Conservation (phyloP, 2,888 invertebrate genomes). For the Ctenicera cuprea region DNA sequence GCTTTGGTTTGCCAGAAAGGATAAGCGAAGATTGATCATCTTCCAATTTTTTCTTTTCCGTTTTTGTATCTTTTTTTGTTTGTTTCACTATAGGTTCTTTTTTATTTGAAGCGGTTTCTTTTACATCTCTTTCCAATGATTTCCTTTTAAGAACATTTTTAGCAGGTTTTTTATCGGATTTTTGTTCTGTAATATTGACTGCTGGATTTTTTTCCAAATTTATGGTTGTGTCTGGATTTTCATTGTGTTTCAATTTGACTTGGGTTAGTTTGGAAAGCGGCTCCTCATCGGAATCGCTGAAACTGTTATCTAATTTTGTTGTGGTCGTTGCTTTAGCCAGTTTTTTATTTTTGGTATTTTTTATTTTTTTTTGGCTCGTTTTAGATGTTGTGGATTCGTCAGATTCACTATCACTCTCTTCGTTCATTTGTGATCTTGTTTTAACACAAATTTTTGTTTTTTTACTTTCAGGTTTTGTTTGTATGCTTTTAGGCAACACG, state of each 20-base stretch:
- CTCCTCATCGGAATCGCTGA: conserved; percentile 81
- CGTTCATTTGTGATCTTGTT: conserved; percentile 11
- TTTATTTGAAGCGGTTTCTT: background rate
- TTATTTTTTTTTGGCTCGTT: conserved; percentile 58
- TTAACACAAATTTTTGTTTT: background rate
- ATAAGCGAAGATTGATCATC: conserved; percentile 6
- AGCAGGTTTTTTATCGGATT: background rate
- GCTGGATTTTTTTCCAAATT: conserved; percentile 31
- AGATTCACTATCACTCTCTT: conserved; percentile 38
- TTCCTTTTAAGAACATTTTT: conserved; percentile 12
- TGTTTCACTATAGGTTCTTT: background rate
- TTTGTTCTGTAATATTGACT: conserved; percentile 6
- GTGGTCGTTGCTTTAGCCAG: conserved; percentile 24
- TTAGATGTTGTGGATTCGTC: conserved; percentile 54
- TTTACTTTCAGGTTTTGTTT: background rate
- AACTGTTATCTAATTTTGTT: conserved; percentile 71
- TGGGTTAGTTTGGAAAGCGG: conserved; percentile 76
- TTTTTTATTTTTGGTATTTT: conserved; percentile 57
- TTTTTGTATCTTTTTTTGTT: background rate
- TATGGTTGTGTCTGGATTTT: background rate
- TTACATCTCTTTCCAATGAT: background rate
- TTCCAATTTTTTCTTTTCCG: background rate
- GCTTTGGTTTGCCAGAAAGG: conserved; percentile 65
- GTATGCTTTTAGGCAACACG: background rate
- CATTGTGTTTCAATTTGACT: conserved; percentile 42